Percentiles rank a stretch among this genome's conserved stretches.
These are phyloP conservation scores for Melikaiella ostensackeni DNA, from an alignment of 2,888 invertebrate genomes.

Conservation along the genomic window DNA sequence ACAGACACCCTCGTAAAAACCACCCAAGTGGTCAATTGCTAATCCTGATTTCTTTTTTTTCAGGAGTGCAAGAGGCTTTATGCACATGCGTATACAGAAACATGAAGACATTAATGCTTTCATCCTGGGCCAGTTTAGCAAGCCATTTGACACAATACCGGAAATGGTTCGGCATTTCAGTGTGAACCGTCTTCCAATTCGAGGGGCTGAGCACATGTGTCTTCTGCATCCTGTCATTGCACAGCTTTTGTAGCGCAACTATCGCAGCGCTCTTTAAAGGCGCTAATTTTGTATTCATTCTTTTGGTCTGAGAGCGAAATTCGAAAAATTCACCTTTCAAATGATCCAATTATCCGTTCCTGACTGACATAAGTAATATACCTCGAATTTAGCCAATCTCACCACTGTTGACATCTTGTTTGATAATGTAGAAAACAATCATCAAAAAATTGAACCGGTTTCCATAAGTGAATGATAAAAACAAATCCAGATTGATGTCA, in stretches of 20 bases:
- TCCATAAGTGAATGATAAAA: background rate
- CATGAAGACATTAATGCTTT: constrained; percentile 86
- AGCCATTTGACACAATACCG: constrained; percentile 95
- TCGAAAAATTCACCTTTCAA: constrained; percentile 21
- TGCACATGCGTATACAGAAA: constrained; percentile 97
- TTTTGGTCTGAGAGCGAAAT: constrained; percentile 41
- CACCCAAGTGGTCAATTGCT: background rate
- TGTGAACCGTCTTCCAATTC: constrained; percentile 93
- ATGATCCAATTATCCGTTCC: constrained; percentile 39
- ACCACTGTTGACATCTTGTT: background rate
- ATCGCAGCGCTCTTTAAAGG: constrained; percentile 72
- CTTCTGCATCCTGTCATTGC: constrained; percentile 94
- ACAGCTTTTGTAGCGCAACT: constrained; percentile 83
- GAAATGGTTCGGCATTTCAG: constrained; percentile 97
- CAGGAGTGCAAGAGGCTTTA: constrained; percentile 96
- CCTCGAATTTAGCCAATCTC: background rate
- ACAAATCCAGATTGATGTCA: background rate
- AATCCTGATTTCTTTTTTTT: constrained; percentile 60
- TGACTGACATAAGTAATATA: constrained; percentile 37
- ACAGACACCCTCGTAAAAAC: no score
- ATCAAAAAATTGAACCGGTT: background rate
- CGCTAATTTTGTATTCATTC: constrained; percentile 64
- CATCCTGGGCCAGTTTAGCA: constrained; percentile 94
- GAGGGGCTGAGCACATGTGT: constrained; percentile 98
- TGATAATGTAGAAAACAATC: background rate